Evolutionary conservation across 2,797 vertebrate species (phyloP), one percentile per base, ranked within the genome.

Genomic region (Octomys mimax): DNA sequence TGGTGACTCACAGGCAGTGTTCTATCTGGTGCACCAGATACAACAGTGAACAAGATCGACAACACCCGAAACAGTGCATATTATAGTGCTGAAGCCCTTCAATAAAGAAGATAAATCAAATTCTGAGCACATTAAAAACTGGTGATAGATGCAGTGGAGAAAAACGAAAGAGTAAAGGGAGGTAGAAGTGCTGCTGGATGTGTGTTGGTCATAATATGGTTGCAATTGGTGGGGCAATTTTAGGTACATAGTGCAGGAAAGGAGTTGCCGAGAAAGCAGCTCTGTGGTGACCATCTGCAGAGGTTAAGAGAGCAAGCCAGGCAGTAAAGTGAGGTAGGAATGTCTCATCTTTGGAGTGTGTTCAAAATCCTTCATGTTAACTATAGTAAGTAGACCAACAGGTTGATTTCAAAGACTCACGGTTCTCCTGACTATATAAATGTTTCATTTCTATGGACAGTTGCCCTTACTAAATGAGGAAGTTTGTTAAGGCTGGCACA

Each of bases 361-460:
- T 39, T 82, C 10, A 16, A 5, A 6, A 14, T 80, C 22, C 31
- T 94, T 79, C 9, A 4, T 85, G 64, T 61, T 89, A 46, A 14
- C 39, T 81, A 33, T 1, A 19, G 66, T 81, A 83, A 71, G 36
- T 64, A 75, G 33, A 88, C 39, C 11, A 36, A 9, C 14, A 49
- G 33, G 10, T 88, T 93, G 68, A 75, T 12, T 24, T 88, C 79
- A 54, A 19, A 75, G 54, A 73, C 26, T 93, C 54, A 57, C 14
- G 13, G 79, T 89, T 95, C 46, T 39, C 75, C 52, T 77, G 82
- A 92, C 24, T 82, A 62, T 93, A 4, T 93, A 83, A 33, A 52
- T 86, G 10, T 92, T 96, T 92, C 46, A 39, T 93, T 13, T 89
- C 61, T 92, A 80, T 71, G 86, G 59, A 83, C 26, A 81, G 36